These are phyloP conservation scores for Wiebesia pumilae DNA, from an alignment of 1,140 invertebrate genomes.

Conservation along the genomic window DNA sequence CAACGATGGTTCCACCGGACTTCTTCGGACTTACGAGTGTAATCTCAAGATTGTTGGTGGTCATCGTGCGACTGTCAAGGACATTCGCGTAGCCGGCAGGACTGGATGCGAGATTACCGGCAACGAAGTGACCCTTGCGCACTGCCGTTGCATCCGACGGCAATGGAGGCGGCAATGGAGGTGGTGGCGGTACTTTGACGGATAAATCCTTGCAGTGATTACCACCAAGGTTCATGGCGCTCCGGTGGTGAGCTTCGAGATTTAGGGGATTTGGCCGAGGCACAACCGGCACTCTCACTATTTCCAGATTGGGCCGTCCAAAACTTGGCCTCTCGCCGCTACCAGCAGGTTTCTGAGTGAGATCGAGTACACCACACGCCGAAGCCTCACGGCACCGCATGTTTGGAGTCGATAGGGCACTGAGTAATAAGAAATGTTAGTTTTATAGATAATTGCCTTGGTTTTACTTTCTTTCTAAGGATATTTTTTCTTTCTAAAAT, in stretches of 20 bases:
- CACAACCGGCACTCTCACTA: conserved; percentile 72
- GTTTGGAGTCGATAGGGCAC: background rate
- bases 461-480: background rate
- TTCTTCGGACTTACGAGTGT: conserved; percentile 71
- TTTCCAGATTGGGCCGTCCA: conserved; percentile 70
- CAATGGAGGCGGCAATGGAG: background rate
- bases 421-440: conserved; percentile 1
- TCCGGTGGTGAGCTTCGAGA: conserved; percentile 58
- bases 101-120: background rate
- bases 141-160: background rate
- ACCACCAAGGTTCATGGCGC: background rate
- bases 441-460: background rate
- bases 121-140: conserved; percentile 54
- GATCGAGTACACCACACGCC: conserved; percentile 64
- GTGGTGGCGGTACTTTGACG: background rate
- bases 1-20: background rate
- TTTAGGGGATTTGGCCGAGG: conserved; percentile 69
- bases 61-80: conserved; percentile 70
- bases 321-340: conserved; percentile 55
- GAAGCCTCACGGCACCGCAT: background rate
- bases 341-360: conserved; percentile 62
- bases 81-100: conserved; percentile 63
- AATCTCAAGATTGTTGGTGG: conserved; percentile 72
- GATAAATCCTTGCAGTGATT: conserved; percentile 12
- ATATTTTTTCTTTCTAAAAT: too few relatives aligned